These are phyloP conservation scores for Plumapathes pennacea DNA, from an alignment of 92 coral and sea anemone species.

Conservation along the genomic window DNA sequence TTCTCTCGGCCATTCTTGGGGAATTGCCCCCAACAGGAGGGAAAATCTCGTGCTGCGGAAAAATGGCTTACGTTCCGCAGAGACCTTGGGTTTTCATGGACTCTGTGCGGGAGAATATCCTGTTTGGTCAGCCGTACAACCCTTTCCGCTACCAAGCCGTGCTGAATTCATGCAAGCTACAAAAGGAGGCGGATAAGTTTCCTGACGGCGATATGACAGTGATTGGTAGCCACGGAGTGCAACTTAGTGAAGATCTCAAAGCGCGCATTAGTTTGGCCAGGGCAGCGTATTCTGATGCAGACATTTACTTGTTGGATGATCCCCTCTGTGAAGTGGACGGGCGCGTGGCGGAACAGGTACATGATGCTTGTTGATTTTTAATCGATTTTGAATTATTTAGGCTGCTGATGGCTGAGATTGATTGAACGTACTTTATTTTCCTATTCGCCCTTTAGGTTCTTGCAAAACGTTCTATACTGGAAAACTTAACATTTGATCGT, in stretches of 20 bases:
- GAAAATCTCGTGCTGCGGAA: constrained; percentile 59
- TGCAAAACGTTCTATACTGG: no score
- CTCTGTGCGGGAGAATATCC: constrained; percentile 60
- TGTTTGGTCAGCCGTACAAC: constrained; percentile 70
- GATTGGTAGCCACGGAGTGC: constrained; percentile 56
- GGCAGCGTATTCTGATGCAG: constrained; percentile 83
- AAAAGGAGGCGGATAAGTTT: constrained; percentile 65
- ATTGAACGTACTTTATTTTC: no score
- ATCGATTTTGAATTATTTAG: no score
- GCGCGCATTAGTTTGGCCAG: constrained; percentile 82
- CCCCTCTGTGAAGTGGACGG: constrained; percentile 63
- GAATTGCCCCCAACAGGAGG: constrained; percentile 81
- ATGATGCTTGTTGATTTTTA: no score
- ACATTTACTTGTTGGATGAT: constrained; percentile 78
- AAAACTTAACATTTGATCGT: no score
- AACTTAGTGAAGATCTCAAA: constrained; percentile 61
- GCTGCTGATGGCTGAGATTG: no score
- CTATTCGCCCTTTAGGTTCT: no score
- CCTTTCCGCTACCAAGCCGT: constrained; percentile 87
- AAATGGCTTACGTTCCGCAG: constrained; percentile 79
- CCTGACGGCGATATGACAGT: constrained; percentile 82
- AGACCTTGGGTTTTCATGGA: constrained; percentile 67
- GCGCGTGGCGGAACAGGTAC: constrained; percentile 63
- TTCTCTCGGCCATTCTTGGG: constrained; percentile 70
- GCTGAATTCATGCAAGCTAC: constrained; percentile 72